Base-by-base conservation (phyloP, 2,797 vertebrate species). In the Menidia menidia region DNA sequence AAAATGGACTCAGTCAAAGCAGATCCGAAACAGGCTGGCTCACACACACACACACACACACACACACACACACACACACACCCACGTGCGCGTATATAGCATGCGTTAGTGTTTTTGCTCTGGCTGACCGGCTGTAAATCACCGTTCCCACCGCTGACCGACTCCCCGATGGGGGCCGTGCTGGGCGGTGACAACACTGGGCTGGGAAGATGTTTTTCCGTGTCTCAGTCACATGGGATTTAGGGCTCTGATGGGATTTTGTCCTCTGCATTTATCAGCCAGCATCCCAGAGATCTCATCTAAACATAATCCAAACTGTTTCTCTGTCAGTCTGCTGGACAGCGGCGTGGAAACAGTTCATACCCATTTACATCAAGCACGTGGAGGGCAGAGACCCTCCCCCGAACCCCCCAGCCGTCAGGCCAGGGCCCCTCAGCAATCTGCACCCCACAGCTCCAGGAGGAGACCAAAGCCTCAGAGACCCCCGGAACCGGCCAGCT, bases 81-180 rank as follows among this genome's bases (percentile, higher is more conserved):
- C 11, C 41, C 13, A 8, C 16, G 14, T 39, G 51, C 39, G 54
- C 58, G 59, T 43, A 67, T 18, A 19, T 7, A 69, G 62, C 80
- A 85, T 83, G 82, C 83, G 82, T 75, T 58, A 51, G 6, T 75
- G 75, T 67, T 79, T 81, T 80, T 70, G n/a, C 58, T 59, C 52
- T 44, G 71, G 61, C 59, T 73, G 63, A 73, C 54, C 62, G 48
- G 64, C 63, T 60, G 71, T 69, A 80, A 78, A 74, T 45, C 47
- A 57, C 55, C 52, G 51, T 65, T 68, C 64, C 73, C 61, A n/a
- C 68, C 62, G 59, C 70, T 61, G 48, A 53, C 57, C 54, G 58
- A 71, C 32, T 74, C n/a, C n/a, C n/a, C n/a, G n/a, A n/a, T n/a
- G n/a, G n/a, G n/a, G n/a, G n/a, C n/a, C n/a, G 19, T 56, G 67